phyloP scores from a whole-genome alignment of 1,140 invertebrate species.

The Lepidurus arcticus region DNA sequence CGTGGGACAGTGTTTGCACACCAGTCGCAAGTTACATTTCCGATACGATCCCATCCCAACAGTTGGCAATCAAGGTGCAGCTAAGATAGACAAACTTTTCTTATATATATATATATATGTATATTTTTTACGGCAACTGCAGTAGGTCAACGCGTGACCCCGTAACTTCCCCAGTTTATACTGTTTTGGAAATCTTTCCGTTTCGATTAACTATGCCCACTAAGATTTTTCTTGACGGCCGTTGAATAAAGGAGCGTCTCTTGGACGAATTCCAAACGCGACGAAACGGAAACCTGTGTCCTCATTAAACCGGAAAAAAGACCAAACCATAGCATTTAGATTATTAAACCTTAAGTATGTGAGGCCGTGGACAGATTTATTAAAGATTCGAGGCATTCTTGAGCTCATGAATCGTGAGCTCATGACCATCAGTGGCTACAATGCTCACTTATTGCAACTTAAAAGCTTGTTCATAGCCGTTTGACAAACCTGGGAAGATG shows the following conservation, averaged over 20 bases:
- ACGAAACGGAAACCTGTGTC: not conserved
- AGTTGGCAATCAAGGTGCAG: not conserved
- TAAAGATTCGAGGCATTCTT: no score
- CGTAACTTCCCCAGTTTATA: not conserved
- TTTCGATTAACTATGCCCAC: not conserved
- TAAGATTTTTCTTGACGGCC: not conserved
- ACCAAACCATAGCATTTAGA: no score
- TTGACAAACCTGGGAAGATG: no score
- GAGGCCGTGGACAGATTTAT: no score
- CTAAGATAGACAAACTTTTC: not conserved
- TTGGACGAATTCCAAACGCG: not conserved
- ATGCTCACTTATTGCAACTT: no score
- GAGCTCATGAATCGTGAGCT: no score
- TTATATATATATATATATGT: no score
- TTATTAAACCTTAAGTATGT: no score
- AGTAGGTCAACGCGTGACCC: not conserved
- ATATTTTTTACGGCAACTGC: not conserved
- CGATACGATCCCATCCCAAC: not conserved
- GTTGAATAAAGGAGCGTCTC: not conserved
- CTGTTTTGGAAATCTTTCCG: not conserved
- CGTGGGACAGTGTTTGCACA: not conserved
- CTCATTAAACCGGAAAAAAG: not conserved
- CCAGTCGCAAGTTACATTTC: not conserved
- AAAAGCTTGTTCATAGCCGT: no score
- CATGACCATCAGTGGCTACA: no score